Evolutionary conservation across 1,140 invertebrate species (phyloP).

Genomic region (Neelides sp.): DNA sequence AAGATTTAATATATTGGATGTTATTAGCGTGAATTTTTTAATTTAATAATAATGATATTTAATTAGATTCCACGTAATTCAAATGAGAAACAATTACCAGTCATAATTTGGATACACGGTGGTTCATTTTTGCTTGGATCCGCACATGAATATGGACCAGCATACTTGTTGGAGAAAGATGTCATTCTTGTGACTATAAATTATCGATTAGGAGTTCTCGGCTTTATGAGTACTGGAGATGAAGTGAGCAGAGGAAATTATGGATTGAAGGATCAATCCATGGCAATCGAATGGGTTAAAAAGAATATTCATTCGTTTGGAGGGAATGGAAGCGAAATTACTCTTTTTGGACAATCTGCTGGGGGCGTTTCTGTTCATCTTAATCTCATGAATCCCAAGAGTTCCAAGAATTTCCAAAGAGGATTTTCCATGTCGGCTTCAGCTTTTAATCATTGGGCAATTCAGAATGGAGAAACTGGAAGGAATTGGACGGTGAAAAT

Average conservation of each 20-base stretch:
- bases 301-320: conserved; percentile 80
- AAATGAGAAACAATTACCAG: conserved; percentile 29
- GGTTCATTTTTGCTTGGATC: conserved; percentile 32
- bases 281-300: conserved; percentile 78
- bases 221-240: conserved; percentile 83
- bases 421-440: conserved; percentile 16
- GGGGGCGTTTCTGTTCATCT: conserved; percentile 13
- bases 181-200: conserved; percentile 30
- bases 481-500: conserved; percentile 11
- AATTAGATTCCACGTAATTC: no score
- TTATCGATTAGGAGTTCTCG: conserved; percentile 32
- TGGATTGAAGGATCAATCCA: conserved; percentile 79
- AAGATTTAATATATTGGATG: no score
- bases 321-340: conserved; percentile 47
- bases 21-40: no score
- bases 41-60: no score
- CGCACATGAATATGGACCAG: conserved; percentile 24
- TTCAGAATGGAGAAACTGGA: conserved; percentile 1
- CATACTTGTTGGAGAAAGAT: conserved; percentile 28
- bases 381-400: no score
- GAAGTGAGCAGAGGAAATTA: conserved; percentile 89
- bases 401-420: conserved; percentile 10
- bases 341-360: conserved; percentile 11
- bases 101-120: conserved; percentile 45
- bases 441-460: conserved; percentile 22